phyloP scores from a whole-genome alignment of 2,888 invertebrate species.

The Sipha maydis region DNA sequence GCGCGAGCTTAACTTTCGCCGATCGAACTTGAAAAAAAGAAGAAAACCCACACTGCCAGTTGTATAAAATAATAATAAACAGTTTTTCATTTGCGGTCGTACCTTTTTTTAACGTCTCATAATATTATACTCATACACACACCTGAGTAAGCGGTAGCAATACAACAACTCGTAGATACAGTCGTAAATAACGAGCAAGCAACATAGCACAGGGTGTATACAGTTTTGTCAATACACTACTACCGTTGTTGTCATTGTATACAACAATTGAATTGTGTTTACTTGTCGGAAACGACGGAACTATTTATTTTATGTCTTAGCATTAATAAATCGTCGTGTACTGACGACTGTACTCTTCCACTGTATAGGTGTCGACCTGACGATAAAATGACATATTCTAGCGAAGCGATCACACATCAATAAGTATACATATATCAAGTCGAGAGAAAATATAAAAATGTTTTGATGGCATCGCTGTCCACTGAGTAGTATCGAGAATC shows the following conservation, averaged over 20 bases:
- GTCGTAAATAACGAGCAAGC: neutral
- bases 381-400: too few species aligned
- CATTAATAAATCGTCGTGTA: neutral
- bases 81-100: slow-evolving; percentile 4
- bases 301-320: neutral
- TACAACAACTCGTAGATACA: slow-evolving; percentile 23
- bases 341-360: neutral
- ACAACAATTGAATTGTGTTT: too few species aligned
- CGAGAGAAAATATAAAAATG: neutral
- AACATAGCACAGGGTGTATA: neutral
- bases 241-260: neutral
- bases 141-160: neutral
- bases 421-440: too few species aligned
- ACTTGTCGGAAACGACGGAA: neutral
- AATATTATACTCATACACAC: neutral
- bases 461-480: neutral
- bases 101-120: neutral
- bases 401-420: neutral
- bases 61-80: neutral
- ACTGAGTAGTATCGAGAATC: neutral
- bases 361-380: too few species aligned
- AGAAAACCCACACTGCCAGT: neutral
- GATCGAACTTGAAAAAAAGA: neutral
- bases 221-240: slow-evolving; percentile 34
- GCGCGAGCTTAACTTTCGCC: neutral